A percentile compares a stretch with the other conserved stretches of the same genome.
Evolutionary conservation across 53 echinoderm and acorn worm species (phyloP).

Genomic region (Luidia sarsii): DNA sequence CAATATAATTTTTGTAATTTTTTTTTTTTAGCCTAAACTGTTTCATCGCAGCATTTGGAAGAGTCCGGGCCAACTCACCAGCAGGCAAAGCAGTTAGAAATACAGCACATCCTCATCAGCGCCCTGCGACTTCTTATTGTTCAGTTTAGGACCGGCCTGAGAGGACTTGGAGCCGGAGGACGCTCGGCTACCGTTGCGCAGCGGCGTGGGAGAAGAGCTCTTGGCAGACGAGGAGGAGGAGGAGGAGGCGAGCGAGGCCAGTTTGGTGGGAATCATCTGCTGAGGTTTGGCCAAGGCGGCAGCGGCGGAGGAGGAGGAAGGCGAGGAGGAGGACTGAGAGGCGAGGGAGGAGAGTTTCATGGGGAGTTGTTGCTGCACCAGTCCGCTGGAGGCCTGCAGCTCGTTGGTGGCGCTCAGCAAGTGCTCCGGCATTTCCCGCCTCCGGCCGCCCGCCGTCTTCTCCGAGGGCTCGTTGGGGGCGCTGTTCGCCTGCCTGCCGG

Average conservation of each 20-base stretch:
- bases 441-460: slow-evolving; percentile 15
- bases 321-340: slow-evolving; percentile 24
- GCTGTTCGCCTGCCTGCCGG: not conserved
- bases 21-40: no score
- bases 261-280: slow-evolving; percentile 83
- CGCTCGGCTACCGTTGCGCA: not conserved
- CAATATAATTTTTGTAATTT: no score
- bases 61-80: no score
- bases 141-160: slow-evolving; percentile 1
- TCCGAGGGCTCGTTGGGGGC: not conserved
- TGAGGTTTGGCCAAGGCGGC: slow-evolving; percentile 30
- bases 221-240: not conserved
- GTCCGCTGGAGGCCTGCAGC: slow-evolving; percentile 60
- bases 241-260: slow-evolving; percentile 46
- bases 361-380: slow-evolving; percentile 80
- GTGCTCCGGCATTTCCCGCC: slow-evolving; percentile 62
- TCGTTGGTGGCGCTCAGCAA: slow-evolving; percentile 93
- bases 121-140: slow-evolving; percentile 31
- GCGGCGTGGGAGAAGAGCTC: slow-evolving; percentile 25
- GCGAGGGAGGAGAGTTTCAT: slow-evolving; percentile 79
- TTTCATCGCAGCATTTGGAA: no score
- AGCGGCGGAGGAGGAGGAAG: not conserved
- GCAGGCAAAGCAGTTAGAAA: slow-evolving; percentile 11
- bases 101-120: slow-evolving; percentile 37
- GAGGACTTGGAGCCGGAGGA: not conserved